Percentiles rank a stretch among this genome's conserved stretches.
These are phyloP conservation scores for Nemapogon koenigi DNA, from an alignment of 2,888 invertebrate genomes.

Conservation along the genomic window DNA sequence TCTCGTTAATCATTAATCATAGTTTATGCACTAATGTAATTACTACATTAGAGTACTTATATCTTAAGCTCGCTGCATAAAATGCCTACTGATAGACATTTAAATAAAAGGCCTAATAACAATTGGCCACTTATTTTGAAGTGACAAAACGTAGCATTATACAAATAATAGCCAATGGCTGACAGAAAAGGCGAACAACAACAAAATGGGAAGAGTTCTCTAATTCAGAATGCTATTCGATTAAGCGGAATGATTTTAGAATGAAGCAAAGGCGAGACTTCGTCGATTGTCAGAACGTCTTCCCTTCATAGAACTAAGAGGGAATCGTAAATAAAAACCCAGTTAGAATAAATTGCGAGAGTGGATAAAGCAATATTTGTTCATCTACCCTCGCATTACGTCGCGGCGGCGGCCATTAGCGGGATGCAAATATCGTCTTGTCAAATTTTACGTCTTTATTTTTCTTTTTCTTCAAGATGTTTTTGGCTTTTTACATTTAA, in stretches of 20 bases:
- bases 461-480: conserved; percentile 38
- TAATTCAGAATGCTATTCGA: conserved; percentile 47
- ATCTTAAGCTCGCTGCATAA: no score
- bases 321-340: conserved; percentile 38
- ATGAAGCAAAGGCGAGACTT: conserved; percentile 23
- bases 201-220: no score
- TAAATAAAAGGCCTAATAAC: no score
- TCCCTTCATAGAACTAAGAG: no score
- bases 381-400: conserved; percentile 62
- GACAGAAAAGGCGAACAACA: conserved; percentile 19
- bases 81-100: no score
- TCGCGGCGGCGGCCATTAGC: conserved; percentile 54
- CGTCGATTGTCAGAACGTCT: no score
- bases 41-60: no score
- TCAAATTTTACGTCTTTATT: conserved; percentile 62
- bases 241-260: conserved; percentile 59
- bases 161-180: no score
- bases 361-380: conserved; percentile 65
- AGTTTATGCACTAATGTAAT: no score
- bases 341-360: conserved; percentile 60
- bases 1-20: no score
- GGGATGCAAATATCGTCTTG: conserved; percentile 64
- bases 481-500: conserved; percentile 16
- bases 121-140: no score
- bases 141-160: no score